These are phyloP conservation scores for Rhogogaster chlorosoma DNA, from an alignment of 2,888 invertebrate species.

Conservation along the genomic window DNA sequence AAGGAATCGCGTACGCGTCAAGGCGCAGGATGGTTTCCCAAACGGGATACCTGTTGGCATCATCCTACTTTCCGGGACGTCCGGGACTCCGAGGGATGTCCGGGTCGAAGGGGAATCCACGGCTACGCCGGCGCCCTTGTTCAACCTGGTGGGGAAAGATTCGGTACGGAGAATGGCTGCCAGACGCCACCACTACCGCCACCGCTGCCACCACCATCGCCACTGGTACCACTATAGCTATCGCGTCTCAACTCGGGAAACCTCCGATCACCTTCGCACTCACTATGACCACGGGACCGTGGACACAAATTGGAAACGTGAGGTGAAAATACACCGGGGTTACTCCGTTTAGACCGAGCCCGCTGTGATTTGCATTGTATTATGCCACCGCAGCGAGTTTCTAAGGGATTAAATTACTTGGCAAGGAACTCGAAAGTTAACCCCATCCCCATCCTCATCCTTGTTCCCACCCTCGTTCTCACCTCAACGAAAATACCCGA, in stretches of 20 bases:
- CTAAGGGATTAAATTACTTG: constrained; percentile 50
- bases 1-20: constrained; percentile 28
- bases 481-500: constrained; percentile 19
- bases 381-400: constrained; percentile 51
- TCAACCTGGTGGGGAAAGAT: constrained; percentile 53
- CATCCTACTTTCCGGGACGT: constrained; percentile 48
- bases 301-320: constrained; percentile 70
- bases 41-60: constrained; percentile 65
- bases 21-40: constrained; percentile 49
- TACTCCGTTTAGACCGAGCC: constrained; percentile 49
- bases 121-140: constrained; percentile 59
- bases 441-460: neutral
- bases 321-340: constrained; percentile 61
- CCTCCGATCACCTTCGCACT: constrained; percentile 49
- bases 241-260: constrained; percentile 49
- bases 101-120: constrained; percentile 49
- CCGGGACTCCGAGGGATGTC: constrained; percentile 44
- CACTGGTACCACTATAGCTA: constrained; percentile 51
- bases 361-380: constrained; percentile 52
- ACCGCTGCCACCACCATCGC: neutral
- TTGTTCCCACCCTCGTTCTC: neutral
- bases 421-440: constrained; percentile 43
- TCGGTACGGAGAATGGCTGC: constrained; percentile 29
- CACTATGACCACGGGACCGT: constrained; percentile 55
- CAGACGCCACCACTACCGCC: constrained; percentile 51